phyloP scores from a whole-genome alignment of 92 coral and sea anemone genomes.

The Anthopleura xanthogrammica region DNA sequence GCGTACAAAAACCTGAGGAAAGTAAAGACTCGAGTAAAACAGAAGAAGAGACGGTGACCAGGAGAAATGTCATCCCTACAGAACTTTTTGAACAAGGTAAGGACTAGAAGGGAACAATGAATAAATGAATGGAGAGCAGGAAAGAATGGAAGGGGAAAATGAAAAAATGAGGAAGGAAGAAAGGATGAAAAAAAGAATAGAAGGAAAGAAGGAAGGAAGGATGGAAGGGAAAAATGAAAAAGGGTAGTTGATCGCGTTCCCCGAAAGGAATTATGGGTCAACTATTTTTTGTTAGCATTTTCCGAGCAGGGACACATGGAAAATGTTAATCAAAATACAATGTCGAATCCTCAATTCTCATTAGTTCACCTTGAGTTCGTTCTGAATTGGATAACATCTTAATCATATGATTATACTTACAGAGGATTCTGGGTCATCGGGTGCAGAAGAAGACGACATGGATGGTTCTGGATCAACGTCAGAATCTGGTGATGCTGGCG shows the following conservation, averaged over 20 bases:
- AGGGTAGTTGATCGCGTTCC: too few relatives aligned
- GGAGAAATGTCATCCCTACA: slow-evolving; percentile 66
- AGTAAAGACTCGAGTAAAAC: not conserved
- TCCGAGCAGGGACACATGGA: too few relatives aligned
- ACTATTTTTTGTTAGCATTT: too few relatives aligned
- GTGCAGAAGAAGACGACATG: slow-evolving; percentile 76
- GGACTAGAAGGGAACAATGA: not conserved
- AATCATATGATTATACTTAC: not conserved
- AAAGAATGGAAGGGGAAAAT: too few relatives aligned
- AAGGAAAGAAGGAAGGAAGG: too few relatives aligned
- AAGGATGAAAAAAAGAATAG: too few relatives aligned
- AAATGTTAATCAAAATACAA: too few relatives aligned
- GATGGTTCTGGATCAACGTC: slow-evolving; percentile 91
- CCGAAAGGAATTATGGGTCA: too few relatives aligned
- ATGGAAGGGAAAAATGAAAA: too few relatives aligned
- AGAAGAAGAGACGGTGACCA: slow-evolving; percentile 21
- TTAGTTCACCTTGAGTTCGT: too few relatives aligned
- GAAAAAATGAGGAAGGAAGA: too few relatives aligned
- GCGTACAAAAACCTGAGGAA: not conserved
- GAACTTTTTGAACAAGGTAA: slow-evolving; percentile 72
- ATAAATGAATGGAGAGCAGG: not conserved
- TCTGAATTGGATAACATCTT: not conserved
- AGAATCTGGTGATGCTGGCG: slow-evolving; percentile 63
- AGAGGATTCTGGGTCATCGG: slow-evolving; percentile 45
- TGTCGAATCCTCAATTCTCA: too few relatives aligned